These are phyloP conservation scores for Sebastes glaucus DNA, from an alignment of 2,797 vertebrate genomes.

Conservation along the genomic window DNA sequence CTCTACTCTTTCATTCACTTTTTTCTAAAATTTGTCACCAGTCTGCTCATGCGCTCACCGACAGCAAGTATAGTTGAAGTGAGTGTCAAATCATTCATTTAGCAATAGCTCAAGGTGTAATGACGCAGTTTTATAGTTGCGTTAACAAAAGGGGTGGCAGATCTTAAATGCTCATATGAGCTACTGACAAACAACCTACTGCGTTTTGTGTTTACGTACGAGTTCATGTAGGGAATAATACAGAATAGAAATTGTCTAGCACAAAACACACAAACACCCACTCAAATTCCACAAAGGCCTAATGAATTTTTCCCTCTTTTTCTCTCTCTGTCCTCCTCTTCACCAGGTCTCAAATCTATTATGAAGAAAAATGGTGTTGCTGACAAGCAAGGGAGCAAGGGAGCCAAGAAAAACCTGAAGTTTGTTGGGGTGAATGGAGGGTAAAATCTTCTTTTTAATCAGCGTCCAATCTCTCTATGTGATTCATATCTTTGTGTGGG, in stretches of 20 bases:
- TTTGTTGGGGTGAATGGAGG: slow-evolving; percentile 99
- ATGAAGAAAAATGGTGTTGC: slow-evolving; percentile 98
- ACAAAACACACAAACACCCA: not conserved
- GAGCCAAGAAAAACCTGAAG: slow-evolving; percentile 99
- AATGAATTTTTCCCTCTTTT: slow-evolving; percentile 21
- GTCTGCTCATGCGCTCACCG: not conserved
- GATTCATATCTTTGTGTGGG: slow-evolving; percentile 25
- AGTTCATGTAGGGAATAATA: not conserved
- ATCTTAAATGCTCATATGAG: not conserved
- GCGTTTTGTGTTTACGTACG: not conserved
- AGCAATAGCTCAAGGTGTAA: not conserved
- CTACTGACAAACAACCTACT: not conserved
- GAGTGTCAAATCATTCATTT: not conserved
- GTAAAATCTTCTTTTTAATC: slow-evolving; percentile 84
- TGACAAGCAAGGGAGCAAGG: slow-evolving; percentile 89
- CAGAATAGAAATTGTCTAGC: not conserved
- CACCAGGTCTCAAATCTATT: slow-evolving; percentile 96
- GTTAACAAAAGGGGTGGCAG: not conserved
- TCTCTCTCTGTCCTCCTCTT: slow-evolving; percentile 74
- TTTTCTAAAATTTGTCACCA: not conserved
- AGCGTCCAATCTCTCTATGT: slow-evolving; percentile 3
- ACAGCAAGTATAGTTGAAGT: not conserved
- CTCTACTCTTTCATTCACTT: not conserved
- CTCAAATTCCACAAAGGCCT: not conserved
- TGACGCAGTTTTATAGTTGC: not conserved